Conservation (phyloP, 2,113 vertebrate species). For the Mormoops blainvillei region DNA sequence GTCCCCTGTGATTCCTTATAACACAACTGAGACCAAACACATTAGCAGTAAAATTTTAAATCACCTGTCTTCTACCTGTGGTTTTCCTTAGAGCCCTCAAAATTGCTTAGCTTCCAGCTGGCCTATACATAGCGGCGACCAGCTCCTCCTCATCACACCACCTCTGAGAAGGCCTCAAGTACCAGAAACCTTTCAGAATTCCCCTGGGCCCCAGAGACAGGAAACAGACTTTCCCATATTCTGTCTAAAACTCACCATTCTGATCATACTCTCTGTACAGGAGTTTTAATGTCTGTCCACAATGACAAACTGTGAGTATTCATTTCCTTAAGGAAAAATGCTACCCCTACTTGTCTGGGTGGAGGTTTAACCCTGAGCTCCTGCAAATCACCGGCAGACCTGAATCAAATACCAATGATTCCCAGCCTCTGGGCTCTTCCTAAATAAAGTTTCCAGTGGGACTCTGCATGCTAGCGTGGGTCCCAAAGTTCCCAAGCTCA, state of each 20-base stretch:
- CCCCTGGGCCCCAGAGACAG: not conserved
- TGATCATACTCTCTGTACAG: not conserved
- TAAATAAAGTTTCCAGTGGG: not conserved
- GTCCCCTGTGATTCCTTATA: not conserved
- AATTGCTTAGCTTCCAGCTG: not conserved
- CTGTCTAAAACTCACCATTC: not conserved
- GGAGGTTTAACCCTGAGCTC: not conserved
- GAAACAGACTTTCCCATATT: not conserved
- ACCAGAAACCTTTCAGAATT: not conserved
- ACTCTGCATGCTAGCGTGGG: not conserved
- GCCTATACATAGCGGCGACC: not conserved
- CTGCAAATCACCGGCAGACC: not conserved
- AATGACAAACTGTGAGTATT: not conserved
- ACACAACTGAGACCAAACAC: not conserved
- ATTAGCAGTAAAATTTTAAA: not conserved
- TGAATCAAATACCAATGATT: not conserved
- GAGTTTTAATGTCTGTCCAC: not conserved
- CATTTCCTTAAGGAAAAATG: not conserved
- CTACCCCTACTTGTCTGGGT: not conserved
- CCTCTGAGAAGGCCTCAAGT: not conserved
- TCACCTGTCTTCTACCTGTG: not conserved
- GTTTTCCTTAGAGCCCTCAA: not conserved
- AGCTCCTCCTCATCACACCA: not conserved
- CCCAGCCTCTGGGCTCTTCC: not conserved
- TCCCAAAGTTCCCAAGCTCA: accelerated